phyloP scores from a whole-genome alignment of 2,113 vertebrate species.

The Rhipidura dahli region DNA sequence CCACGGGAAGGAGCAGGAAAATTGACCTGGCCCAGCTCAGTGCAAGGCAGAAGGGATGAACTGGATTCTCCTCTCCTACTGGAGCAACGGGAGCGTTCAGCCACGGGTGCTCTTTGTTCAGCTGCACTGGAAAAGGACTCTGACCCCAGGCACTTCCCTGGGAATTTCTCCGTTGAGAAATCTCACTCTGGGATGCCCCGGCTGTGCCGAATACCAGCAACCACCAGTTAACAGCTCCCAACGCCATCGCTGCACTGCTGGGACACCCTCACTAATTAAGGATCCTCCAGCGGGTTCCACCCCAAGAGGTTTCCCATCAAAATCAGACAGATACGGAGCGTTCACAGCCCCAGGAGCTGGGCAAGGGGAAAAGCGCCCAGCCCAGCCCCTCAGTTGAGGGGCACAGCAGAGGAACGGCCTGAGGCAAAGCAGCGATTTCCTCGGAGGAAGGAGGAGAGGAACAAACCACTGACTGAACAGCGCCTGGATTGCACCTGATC shows the following conservation, averaged over 20 bases:
- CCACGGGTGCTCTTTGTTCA: background rate
- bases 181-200: background rate
- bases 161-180: background rate
- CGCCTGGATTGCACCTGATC: background rate
- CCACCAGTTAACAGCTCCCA: background rate
- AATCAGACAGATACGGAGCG: background rate
- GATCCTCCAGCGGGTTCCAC: fast-evolving
- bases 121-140: background rate
- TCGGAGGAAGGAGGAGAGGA: background rate
- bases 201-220: background rate
- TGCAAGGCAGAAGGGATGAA: background rate
- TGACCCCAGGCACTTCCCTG: background rate
- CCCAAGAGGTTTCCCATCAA: background rate
- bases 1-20: background rate
- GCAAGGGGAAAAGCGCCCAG: fast-evolving
- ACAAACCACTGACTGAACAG: fast-evolving
- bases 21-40: fast-evolving
- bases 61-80: background rate
- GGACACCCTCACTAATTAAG: background rate
- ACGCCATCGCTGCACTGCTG: fast-evolving
- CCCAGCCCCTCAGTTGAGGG: background rate
- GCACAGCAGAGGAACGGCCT: background rate
- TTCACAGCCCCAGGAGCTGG: background rate
- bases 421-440: background rate
- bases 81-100: background rate